Conservation (phyloP, 2,888 invertebrate species). For the Lacanobia oleracea region DNA sequence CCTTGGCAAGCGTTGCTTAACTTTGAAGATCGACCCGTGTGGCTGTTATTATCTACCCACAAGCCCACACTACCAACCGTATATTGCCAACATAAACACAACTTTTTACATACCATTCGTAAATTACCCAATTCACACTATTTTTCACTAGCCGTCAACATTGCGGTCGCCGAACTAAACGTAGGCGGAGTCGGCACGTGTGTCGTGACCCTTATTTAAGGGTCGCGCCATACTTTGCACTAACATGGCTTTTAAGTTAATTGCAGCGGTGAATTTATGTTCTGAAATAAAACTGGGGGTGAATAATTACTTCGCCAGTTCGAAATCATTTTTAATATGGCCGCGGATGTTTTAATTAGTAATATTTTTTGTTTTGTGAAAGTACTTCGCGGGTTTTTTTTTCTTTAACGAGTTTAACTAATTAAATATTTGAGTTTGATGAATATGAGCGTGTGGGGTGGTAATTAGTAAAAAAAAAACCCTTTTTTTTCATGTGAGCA, state of each 20-base stretch:
- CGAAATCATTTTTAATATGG: slow-evolving; percentile 64
- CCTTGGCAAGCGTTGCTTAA: no score
- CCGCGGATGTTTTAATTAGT: slow-evolving; percentile 64
- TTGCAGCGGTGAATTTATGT: slow-evolving; percentile 83
- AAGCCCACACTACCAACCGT: background rate
- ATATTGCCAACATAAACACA: slow-evolving; percentile 11
- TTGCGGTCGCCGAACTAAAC: slow-evolving; percentile 77
- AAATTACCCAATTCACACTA: slow-evolving; percentile 57
- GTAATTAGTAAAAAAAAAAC: slow-evolving; percentile 35
- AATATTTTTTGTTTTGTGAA: slow-evolving; percentile 56
- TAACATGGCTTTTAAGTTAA: slow-evolving; percentile 86
- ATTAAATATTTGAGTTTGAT: slow-evolving; percentile 54
- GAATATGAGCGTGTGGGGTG: slow-evolving; percentile 31
- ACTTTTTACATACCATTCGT: slow-evolving; percentile 24
- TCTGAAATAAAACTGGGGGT: slow-evolving; percentile 74
- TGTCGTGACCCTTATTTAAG: slow-evolving; percentile 84
- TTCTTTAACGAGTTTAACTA: slow-evolving; percentile 41
- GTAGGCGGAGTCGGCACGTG: slow-evolving; percentile 87
- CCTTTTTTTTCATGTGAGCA: background rate
- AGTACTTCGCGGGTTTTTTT: slow-evolving; percentile 26
- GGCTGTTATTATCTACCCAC: background rate
- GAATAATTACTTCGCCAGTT: slow-evolving; percentile 73
- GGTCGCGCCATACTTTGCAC: slow-evolving; percentile 82
- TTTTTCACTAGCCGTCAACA: slow-evolving; percentile 64
- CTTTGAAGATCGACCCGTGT: no score